Conservation (phyloP, 1,140 invertebrate genomes). For the Drosophila lowei region DNA sequence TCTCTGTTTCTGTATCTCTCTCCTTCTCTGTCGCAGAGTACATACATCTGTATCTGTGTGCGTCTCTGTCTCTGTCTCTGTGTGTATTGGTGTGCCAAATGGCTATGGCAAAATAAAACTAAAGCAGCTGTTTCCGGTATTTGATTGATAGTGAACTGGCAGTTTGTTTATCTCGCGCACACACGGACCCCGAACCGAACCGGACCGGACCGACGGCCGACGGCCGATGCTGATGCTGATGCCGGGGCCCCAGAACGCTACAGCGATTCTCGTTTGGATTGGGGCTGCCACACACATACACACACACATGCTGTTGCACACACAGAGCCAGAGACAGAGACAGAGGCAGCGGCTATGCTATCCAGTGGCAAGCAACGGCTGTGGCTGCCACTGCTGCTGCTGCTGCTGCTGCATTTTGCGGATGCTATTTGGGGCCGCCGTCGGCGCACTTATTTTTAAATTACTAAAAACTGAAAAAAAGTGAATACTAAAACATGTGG, state of each 20-base stretch:
- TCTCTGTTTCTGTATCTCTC: constrained; percentile 8
- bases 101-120: constrained; percentile 82
- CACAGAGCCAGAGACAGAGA: no score
- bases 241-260: constrained; percentile 32
- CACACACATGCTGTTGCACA: not conserved
- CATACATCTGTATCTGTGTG: constrained; percentile 7
- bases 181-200: constrained; percentile 55
- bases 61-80: constrained; percentile 6
- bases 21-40: not conserved
- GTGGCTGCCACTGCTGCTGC: constrained; percentile 3
- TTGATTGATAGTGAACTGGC: constrained; percentile 83
- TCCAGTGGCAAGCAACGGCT: constrained; percentile 36
- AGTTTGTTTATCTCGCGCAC: constrained; percentile 82
- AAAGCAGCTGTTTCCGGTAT: constrained; percentile 83
- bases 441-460: constrained; percentile 80
- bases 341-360: constrained; percentile 7
- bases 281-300: constrained; percentile 41
- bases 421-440: constrained; percentile 80
- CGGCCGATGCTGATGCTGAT: constrained; percentile 14
- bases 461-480: constrained; percentile 71
- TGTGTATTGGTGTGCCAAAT: constrained; percentile 73
- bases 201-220: constrained; percentile 39
- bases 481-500: constrained; percentile 12
- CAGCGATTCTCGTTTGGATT: constrained; percentile 26
- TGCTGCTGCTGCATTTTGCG: constrained; percentile 68